A percentile compares a stretch with the other conserved stretches of the same genome.
Conservation (phyloP, 2,888 invertebrate species). For the Disparrhopalites patrizii region DNA sequence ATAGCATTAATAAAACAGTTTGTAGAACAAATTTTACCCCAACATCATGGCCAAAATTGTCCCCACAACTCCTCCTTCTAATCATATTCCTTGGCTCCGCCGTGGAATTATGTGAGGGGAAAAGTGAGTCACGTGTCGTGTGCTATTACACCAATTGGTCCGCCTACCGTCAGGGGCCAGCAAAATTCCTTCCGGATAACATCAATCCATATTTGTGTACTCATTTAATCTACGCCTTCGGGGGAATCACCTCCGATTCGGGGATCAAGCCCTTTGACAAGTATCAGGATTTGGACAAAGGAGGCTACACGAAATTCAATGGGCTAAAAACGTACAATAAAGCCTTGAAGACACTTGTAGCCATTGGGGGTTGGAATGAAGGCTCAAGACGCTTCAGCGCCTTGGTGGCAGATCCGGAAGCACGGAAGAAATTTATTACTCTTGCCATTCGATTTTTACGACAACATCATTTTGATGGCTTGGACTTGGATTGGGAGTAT, state of each 20-base stretch:
- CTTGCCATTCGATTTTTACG: constrained; percentile 68
- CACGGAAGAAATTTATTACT: constrained; percentile 75
- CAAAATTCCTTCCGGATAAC: constrained; percentile 87
- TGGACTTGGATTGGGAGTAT: constrained; percentile 83
- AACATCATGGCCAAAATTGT: too few species aligned
- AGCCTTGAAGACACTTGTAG: constrained; percentile 81
- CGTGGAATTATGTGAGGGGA: neutral
- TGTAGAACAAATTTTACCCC: too few species aligned
- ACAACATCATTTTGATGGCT: constrained; percentile 87
- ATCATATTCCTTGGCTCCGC: constrained; percentile 13
- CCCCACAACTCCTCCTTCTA: neutral
- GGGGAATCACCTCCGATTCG: constrained; percentile 86
- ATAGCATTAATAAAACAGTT: too few species aligned
- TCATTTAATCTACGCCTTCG: constrained; percentile 88
- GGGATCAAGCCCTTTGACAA: constrained; percentile 88
- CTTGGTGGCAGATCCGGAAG: constrained; percentile 74
- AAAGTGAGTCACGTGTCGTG: constrained; percentile 68
- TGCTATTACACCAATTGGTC: constrained; percentile 95
- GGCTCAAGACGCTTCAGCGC: constrained; percentile 83
- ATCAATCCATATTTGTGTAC: constrained; percentile 93
- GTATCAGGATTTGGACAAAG: constrained; percentile 93
- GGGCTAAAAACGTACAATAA: constrained; percentile 90
- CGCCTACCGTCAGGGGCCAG: constrained; percentile 82
- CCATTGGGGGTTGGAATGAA: constrained; percentile 93
- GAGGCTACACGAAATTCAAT: constrained; percentile 90